Evolutionary conservation across 2,888 invertebrate genomes (phyloP).

Genomic region (Drosophila ustulata): DNA sequence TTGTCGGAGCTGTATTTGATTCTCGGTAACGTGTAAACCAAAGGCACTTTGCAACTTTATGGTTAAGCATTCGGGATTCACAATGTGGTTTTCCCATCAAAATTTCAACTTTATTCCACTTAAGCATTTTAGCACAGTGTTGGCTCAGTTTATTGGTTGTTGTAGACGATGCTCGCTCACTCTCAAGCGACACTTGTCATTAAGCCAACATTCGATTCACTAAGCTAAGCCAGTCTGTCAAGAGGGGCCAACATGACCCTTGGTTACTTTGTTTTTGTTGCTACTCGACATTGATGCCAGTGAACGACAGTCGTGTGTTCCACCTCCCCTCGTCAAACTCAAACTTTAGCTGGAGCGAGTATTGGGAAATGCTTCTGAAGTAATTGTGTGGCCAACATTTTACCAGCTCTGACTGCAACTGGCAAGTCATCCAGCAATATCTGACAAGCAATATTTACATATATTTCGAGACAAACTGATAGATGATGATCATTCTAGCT

Average conservation of each 20-base stretch:
- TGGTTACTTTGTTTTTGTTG: constrained; percentile 25
- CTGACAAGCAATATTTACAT: constrained; percentile 1
- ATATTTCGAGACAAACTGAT: background rate
- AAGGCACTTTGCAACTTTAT: constrained; percentile 12
- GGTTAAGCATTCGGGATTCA: constrained; percentile 4
- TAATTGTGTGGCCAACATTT: constrained; percentile 26
- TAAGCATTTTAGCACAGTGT: constrained; percentile 7
- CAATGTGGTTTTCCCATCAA: constrained; percentile 22
- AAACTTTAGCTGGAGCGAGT: background rate
- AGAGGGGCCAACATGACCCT: background rate
- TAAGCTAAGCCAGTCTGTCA: background rate
- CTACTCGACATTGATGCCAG: constrained; percentile 17
- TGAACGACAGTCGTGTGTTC: constrained; percentile 6
- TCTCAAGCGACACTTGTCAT: constrained; percentile 16
- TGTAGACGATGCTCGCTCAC: background rate
- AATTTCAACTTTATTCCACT: constrained; percentile 2
- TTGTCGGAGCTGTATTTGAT: background rate
- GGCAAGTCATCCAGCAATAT: constrained; percentile 33
- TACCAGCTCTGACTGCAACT: constrained; percentile 40
- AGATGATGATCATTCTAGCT: constrained; percentile 36
- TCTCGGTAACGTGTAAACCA: background rate
- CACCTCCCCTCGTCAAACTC: background rate
- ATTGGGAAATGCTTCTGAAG: background rate
- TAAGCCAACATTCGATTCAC: constrained; percentile 27
- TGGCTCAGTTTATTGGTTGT: background rate